A percentile compares a stretch with the other conserved stretches of the same genome.
Evolutionary conservation across 2,888 invertebrate species (phyloP).

Genomic region (Ennomos erosarius): DNA sequence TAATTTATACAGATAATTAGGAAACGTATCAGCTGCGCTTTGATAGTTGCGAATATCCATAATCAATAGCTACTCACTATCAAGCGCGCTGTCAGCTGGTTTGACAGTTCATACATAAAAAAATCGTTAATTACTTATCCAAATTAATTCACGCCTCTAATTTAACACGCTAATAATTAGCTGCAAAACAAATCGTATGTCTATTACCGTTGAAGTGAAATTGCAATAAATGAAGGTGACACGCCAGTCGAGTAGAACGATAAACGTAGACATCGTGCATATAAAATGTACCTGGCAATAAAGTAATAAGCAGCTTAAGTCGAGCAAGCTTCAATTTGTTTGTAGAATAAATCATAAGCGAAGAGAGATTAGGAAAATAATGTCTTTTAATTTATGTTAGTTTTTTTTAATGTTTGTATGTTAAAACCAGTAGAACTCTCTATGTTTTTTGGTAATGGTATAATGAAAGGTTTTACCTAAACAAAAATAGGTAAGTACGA

Average conservation of each 20-base stretch:
- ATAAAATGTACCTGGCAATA: conserved; percentile 66
- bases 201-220: conserved; percentile 17
- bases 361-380: too few species aligned
- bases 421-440: too few species aligned
- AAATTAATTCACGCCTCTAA: too few species aligned
- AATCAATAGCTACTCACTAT: too few species aligned
- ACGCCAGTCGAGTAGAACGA: conserved; percentile 41
- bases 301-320: conserved; percentile 69
- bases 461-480: too few species aligned
- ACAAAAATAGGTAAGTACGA: too few species aligned
- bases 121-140: neutral
- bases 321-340: conserved; percentile 61
- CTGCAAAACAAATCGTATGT: conserved; percentile 28
- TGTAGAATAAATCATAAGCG: conserved; percentile 39
- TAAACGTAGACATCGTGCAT: conserved; percentile 55
- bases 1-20: too few species aligned
- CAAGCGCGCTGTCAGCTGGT: conserved; percentile 30
- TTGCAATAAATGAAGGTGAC: conserved; percentile 40
- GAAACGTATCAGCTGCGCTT: too few species aligned
- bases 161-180: too few species aligned
- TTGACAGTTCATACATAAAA: neutral
- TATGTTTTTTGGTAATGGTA: too few species aligned
- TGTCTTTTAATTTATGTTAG: too few species aligned
- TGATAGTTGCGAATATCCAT: neutral
- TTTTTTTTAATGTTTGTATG: too few species aligned